These are phyloP conservation scores for Drosophila melanica DNA, from an alignment of 1,140 invertebrate species.

Conservation along the genomic window DNA sequence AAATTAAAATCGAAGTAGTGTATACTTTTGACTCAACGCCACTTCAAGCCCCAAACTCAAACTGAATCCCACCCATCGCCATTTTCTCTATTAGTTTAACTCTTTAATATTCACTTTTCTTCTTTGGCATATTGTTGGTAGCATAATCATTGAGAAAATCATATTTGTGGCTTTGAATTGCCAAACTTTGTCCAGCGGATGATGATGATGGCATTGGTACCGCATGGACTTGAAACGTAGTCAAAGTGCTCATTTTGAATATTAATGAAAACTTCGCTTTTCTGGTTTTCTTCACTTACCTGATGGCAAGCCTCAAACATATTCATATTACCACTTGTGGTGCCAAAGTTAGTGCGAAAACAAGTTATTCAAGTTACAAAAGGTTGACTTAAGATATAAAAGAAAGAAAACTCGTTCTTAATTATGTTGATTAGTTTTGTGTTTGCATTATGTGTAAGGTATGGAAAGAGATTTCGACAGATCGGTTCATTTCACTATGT, in stretches of 20 bases:
- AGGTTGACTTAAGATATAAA: not conserved
- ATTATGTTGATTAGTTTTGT: no score
- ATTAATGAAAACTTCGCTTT: slow-evolving; percentile 58
- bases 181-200: slow-evolving; percentile 49
- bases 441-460: no score
- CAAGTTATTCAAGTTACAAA: not conserved
- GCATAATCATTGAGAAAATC: slow-evolving; percentile 55
- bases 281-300: not conserved
- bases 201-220: slow-evolving; percentile 11
- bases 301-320: not conserved
- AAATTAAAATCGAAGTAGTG: slow-evolving; percentile 73
- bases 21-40: slow-evolving; percentile 27
- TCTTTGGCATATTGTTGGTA: slow-evolving; percentile 36
- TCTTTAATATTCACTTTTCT: not conserved
- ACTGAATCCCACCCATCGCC: not conserved
- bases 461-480: no score
- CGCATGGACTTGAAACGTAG: not conserved
- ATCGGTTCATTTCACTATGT: no score
- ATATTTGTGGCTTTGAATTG: slow-evolving; percentile 57
- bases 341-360: not conserved
- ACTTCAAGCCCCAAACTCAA: not conserved
- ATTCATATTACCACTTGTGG: slow-evolving; percentile 1
- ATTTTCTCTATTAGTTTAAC: not conserved
- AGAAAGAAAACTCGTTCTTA: no score
- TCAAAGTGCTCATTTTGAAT: slow-evolving; percentile 36